Conservation (phyloP, 2,113 vertebrate species). For the Drymodes brunneopygia region DNA sequence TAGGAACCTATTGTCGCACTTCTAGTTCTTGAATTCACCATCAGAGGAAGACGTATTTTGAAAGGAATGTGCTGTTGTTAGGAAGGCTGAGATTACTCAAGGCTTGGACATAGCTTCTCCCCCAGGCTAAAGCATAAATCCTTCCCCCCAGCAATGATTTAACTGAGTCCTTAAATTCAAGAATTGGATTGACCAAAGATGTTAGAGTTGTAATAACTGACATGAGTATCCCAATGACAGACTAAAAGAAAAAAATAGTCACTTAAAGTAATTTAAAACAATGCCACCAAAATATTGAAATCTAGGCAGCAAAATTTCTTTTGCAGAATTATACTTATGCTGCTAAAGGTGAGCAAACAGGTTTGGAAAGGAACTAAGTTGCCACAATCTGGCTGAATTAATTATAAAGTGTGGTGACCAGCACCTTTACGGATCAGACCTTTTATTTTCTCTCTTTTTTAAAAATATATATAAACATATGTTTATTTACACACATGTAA, state of each 20-base stretch:
- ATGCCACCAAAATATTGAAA: background rate
- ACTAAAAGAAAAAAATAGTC: background rate
- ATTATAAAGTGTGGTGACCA: background rate
- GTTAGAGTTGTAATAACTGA: background rate
- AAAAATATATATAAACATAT: background rate
- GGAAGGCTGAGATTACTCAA: background rate
- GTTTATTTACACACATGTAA: background rate
- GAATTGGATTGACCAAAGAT: background rate
- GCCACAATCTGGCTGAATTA: background rate
- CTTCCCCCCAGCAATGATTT: background rate
- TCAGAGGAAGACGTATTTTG: slow-evolving; percentile 36
- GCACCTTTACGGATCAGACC: background rate
- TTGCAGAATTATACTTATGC: background rate
- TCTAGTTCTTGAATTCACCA: slow-evolving; percentile 64
- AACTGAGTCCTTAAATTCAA: background rate
- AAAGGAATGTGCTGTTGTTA: slow-evolving; percentile 54
- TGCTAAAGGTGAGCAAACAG: background rate
- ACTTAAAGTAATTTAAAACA: background rate
- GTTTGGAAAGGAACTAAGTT: background rate
- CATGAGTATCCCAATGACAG: background rate
- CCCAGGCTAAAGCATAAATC: background rate
- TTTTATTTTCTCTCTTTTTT: background rate
- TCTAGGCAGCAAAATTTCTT: background rate
- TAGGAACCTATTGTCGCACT: slow-evolving; percentile 67
- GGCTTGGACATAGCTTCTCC: background rate